Base-by-base conservation (phyloP, 2,888 invertebrate genomes). In the Cerastoderma edule region DNA sequence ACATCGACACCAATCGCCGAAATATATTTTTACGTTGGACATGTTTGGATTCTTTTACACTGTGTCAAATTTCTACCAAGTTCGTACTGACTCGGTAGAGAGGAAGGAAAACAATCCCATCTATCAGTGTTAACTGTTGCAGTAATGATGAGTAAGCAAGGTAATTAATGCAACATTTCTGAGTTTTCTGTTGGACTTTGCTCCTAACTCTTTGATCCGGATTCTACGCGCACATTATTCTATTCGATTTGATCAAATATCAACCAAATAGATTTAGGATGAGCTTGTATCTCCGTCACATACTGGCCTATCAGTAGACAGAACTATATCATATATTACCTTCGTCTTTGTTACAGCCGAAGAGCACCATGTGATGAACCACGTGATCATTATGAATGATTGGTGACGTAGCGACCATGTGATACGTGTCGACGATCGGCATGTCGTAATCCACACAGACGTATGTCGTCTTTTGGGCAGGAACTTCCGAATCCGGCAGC, bases 401-500 rank as follows among this genome's bases (percentile, higher is more conserved):
- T 4, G 80, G 80, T 28, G 44, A 66, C 19, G 76, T 81, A 30
- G 79, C 83, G 5, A 81, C 72, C 54, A 83, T 69, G 50, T 83
- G 83, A 46, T 75, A 83, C 16, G 78, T 75, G 4, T 64, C 71
- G 54, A 70, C 71, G 19, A 3, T n/a, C 13, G 76, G 74, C 28
- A 83, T 53, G 28, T 78, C 75, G 66, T 79, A 77, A n/a, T 72
- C 33, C 70, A 81, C 79, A 48, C 83, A 83, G 46, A 54, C 72
- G 66, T 83, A 83, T 24, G 67, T 83, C 0, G 83, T 83, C 35
- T 77, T 72, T 8, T 22, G 39, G 6, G 30, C 39, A 13, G 83
- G 83, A 22, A 83, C 78, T 27, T n/a, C 27, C 0, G 80, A 78
- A 4, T 44, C 35, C 5, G 76, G 73, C 27, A 78, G 66, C 6